Percentiles rank a stretch among this genome's conserved stretches.
phyloP scores from a whole-genome alignment of 2,797 vertebrate species.

The Ptychadena robeensis region DNA sequence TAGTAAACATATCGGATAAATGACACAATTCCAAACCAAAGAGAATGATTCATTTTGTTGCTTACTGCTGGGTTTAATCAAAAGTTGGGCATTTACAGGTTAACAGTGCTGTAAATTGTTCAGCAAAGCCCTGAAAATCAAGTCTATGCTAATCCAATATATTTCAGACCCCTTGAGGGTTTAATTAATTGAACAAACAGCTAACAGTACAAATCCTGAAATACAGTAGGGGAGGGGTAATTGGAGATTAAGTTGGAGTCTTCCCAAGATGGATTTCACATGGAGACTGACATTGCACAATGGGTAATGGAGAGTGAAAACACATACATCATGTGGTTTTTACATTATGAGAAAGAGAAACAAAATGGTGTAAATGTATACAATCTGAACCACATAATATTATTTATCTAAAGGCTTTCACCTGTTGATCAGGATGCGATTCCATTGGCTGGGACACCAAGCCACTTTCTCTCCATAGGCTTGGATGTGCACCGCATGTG shows the following conservation, averaged over 20 bases:
- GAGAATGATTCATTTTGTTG: not conserved
- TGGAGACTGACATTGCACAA: slow-evolving; percentile 10
- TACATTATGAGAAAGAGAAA: not conserved
- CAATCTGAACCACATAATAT: not conserved
- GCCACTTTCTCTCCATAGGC: too few relatives aligned
- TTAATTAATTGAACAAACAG: slow-evolving; percentile 55
- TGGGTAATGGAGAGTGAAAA: slow-evolving; percentile 19
- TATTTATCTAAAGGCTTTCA: not conserved
- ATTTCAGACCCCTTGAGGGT: slow-evolving; percentile 45
- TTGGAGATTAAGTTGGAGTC: slow-evolving; percentile 34
- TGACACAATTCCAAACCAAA: not conserved
- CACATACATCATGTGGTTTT: not conserved
- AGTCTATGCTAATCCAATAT: slow-evolving; percentile 65
- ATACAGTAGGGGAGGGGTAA: slow-evolving; percentile 36
- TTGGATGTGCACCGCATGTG: too few relatives aligned
- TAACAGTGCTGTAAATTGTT: slow-evolving; percentile 42
- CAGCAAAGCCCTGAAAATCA: slow-evolving; percentile 52
- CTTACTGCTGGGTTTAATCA: not conserved
- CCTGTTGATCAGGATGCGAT: too few relatives aligned
- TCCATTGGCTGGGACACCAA: too few relatives aligned
- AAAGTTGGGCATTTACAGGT: slow-evolving; percentile 32
- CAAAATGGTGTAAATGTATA: not conserved
- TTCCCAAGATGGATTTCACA: slow-evolving; percentile 20
- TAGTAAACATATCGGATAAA: not conserved
- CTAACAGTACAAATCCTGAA: slow-evolving; percentile 34